Evolutionary conservation across 2,888 invertebrate genomes (phyloP), one percentile per base, ranked within the genome.

Genomic region (Melangyna quadrimaculata): DNA sequence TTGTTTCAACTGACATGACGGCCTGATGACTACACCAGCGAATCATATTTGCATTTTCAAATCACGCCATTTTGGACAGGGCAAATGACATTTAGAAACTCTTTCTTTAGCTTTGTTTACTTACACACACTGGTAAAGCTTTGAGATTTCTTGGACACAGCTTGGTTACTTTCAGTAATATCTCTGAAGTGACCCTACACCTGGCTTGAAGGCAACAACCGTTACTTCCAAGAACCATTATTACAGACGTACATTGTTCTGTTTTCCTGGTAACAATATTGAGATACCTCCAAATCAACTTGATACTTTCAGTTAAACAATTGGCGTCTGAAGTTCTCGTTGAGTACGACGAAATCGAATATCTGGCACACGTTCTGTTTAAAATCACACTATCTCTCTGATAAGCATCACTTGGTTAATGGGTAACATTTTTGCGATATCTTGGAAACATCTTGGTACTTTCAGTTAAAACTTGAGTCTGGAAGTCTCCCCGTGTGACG

Each of bases 391-490:
- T n/a, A 29, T 17, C 2, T 17, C 1, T 19, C 14, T 12, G 32
- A 57, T 4, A n/a, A 22, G 12, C 35, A 7, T 40, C 35, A 4
- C 4, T 14, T 61, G 37, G 22, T 29, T 10, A 14, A 67, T 6
- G 19, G 81, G 57, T 77, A 65, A 77, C 51, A 72, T 71, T 67
- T 59, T 51, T 79, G 24, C 35, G 10, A 73, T 73, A 57, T 37
- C 27, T 48, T 71, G 29, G 74, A 48, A 22, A 53, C 40, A 53
- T 59, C 51, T 74, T 61, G 59, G 61, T 79, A 53, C 74, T 45
- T 74, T 69, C 73, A 63, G 57, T 67, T 57, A 48, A 40, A 69
- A 35, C 3, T 19, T 37, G 22, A 43, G n/a, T 17, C 63, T 53
- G 43, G 72, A 37, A 72, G 72, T 57, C 51, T 9, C 2, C 24